These are phyloP conservation scores for Heliconius congener DNA, from an alignment of 1,140 invertebrate species.

Conservation along the genomic window DNA sequence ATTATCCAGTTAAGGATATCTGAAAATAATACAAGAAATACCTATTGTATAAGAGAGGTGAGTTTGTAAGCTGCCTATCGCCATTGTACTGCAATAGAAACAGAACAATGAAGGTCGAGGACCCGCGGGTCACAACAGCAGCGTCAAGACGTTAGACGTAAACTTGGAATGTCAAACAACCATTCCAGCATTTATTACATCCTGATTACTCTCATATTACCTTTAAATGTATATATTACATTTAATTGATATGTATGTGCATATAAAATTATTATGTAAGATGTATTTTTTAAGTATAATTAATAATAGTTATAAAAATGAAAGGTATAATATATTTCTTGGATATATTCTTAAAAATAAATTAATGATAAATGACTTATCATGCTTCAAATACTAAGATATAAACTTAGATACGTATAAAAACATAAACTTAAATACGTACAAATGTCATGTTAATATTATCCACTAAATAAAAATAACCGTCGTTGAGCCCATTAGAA, in stretches of 20 bases:
- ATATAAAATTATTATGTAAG: neutral
- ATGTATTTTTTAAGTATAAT: neutral
- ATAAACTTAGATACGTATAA: neutral
- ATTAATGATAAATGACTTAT: neutral
- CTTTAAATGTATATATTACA: neutral
- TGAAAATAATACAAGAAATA: conserved; percentile 2
- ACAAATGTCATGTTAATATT: neutral
- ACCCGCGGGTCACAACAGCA: conserved; percentile 64
- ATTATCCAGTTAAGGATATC: no score
- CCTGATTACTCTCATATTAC: conserved; percentile 17
- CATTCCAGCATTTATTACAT: conserved; percentile 38
- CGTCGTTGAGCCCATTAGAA: conserved; percentile 18
- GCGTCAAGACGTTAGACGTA: conserved; percentile 37
- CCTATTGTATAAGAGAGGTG: conserved; percentile 12
- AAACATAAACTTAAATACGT: neutral
- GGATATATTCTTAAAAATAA: neutral
- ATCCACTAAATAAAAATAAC: conserved; percentile 19
- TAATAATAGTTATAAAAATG: neutral
- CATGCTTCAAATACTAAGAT: neutral
- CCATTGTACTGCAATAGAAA: conserved; percentile 67
- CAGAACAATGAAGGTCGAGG: conserved; percentile 74
- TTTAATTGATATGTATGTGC: neutral
- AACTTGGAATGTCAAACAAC: conserved; percentile 48
- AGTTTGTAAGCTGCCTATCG: conserved; percentile 36
- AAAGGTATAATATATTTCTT: neutral